phyloP scores from a whole-genome alignment of 2,888 invertebrate genomes.

The Lacanobia wlatinum region DNA sequence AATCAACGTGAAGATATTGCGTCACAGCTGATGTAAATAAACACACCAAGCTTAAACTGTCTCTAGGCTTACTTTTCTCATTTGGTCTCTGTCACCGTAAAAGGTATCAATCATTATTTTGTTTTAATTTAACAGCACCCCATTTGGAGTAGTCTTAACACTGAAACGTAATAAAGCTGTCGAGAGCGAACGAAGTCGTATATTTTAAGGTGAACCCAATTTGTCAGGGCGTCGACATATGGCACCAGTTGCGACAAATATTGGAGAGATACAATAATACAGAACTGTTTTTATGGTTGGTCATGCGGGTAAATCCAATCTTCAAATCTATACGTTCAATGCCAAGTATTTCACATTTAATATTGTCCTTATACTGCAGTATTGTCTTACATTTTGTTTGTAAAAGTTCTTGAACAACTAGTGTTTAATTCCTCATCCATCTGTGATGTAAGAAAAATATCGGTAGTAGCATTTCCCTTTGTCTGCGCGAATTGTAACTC shows the following conservation, averaged over 20 bases:
- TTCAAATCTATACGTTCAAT: slow-evolving; percentile 28
- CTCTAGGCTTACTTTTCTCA: slow-evolving; percentile 56
- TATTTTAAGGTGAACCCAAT: slow-evolving; percentile 70
- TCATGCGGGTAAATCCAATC: slow-evolving; percentile 44
- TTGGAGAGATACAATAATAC: slow-evolving; percentile 68
- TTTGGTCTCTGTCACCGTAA: slow-evolving; percentile 53
- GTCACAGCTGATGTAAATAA: slow-evolving; percentile 54
- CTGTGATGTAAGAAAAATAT: slow-evolving; percentile 29
- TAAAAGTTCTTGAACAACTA: not conserved
- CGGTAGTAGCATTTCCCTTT: slow-evolving; percentile 13
- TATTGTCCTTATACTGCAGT: not conserved
- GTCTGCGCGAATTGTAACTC: slow-evolving; percentile 22
- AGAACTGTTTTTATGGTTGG: slow-evolving; percentile 49
- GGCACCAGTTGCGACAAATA: slow-evolving; percentile 73
- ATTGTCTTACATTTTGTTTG: not conserved
- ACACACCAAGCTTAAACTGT: slow-evolving; percentile 45
- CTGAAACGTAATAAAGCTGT: slow-evolving; percentile 76
- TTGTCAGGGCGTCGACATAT: slow-evolving; percentile 77
- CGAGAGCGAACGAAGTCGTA: slow-evolving; percentile 71
- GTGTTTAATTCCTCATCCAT: not conserved
- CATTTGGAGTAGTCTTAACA: slow-evolving; percentile 61
- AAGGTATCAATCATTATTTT: slow-evolving; percentile 65
- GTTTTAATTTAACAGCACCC: slow-evolving; percentile 64
- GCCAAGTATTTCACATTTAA: not conserved
- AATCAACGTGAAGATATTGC: slow-evolving; percentile 46